phyloP scores from a whole-genome alignment of 2,888 invertebrate genomes.

The Cerceris rybyensis region DNA sequence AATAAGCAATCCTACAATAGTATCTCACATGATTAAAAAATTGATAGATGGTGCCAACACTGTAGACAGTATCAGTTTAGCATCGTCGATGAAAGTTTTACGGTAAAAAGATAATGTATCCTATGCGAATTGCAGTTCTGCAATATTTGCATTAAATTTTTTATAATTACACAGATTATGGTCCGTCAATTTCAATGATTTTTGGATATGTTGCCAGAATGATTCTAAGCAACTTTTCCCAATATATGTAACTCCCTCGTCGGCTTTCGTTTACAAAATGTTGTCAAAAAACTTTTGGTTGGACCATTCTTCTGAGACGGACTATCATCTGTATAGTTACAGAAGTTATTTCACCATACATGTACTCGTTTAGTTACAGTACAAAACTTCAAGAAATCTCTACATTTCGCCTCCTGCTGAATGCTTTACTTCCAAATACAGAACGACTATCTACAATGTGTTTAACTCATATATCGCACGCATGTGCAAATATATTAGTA shows the following conservation, averaged over 20 bases:
- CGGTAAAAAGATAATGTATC: constrained; percentile 57
- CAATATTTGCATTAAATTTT: background rate
- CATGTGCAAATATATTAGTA: constrained; percentile 84
- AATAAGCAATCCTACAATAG: constrained; percentile 83
- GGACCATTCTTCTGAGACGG: too few relatives aligned
- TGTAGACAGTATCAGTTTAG: constrained; percentile 86
- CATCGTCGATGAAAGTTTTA: constrained; percentile 85
- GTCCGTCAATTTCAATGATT: too few relatives aligned
- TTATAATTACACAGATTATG: too few relatives aligned
- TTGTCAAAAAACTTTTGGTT: too few relatives aligned
- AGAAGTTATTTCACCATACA: background rate
- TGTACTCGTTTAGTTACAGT: constrained; percentile 59
- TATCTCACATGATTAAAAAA: constrained; percentile 83
- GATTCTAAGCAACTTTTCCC: too few relatives aligned
- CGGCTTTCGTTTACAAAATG: too few relatives aligned
- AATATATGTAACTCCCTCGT: too few relatives aligned
- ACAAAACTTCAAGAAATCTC: constrained; percentile 12
- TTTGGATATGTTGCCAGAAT: too few relatives aligned
- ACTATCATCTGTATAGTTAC: too few relatives aligned
- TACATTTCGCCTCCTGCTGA: constrained; percentile 28
- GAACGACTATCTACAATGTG: constrained; percentile 85
- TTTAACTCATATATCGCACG: constrained; percentile 86
- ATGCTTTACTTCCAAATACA: constrained; percentile 81
- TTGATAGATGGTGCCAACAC: constrained; percentile 83
- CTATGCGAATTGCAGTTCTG: background rate